Evolutionary conservation across 2,797 vertebrate genomes (phyloP).

Genomic region (Taeniopygia guttata): DNA sequence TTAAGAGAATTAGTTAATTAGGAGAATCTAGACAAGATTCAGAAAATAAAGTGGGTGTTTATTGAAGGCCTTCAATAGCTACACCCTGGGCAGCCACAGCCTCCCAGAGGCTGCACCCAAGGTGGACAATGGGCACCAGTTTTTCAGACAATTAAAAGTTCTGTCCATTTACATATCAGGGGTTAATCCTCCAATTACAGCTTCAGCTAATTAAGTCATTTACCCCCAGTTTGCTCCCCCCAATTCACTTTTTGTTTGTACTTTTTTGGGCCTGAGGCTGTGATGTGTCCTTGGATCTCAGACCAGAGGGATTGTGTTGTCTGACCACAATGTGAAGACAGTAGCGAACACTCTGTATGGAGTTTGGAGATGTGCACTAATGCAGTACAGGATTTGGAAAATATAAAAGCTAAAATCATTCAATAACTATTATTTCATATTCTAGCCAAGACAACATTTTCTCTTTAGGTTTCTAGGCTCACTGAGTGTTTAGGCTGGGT

Average conservation of each 20-base stretch:
- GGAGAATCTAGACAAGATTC: too few relatives aligned
- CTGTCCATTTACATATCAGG: too few relatives aligned
- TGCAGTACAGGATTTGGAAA: neutral
- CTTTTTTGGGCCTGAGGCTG: neutral
- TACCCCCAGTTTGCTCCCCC: neutral
- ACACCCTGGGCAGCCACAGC: neutral
- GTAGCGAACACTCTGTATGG: fast-evolving
- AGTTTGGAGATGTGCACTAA: neutral
- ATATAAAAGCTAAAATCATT: neutral
- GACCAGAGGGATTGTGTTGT: neutral
- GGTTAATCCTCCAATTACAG: neutral
- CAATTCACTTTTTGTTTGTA: neutral
- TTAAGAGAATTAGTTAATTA: too few relatives aligned
- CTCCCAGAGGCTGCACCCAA: neutral
- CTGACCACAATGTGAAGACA: neutral
- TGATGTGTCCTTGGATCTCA: fast-evolving
- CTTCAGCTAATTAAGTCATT: neutral
- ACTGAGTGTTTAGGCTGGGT: neutral
- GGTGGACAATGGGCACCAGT: neutral
- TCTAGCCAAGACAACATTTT: neutral
- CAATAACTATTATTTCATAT: neutral
- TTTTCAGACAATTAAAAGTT: neutral
- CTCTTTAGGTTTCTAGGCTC: neutral
- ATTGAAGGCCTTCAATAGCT: neutral
- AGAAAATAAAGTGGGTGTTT: neutral